Evolutionary conservation across 2,888 invertebrate species (phyloP).

Genomic region (Agrochola circellaris): DNA sequence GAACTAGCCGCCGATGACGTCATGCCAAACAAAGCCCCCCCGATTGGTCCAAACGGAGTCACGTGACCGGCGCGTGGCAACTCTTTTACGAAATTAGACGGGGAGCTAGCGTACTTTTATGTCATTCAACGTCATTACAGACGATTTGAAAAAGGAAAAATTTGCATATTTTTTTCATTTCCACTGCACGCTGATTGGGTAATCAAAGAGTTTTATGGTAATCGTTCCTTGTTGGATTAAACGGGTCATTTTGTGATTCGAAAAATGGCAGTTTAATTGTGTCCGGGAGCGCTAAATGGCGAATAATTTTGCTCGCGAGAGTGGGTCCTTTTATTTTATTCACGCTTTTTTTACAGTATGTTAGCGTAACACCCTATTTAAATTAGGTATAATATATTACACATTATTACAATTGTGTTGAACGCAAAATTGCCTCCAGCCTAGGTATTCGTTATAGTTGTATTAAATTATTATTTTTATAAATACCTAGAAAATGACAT

Average conservation of each 20-base stretch:
- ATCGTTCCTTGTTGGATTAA: slow-evolving; percentile 57
- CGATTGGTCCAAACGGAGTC: slow-evolving; percentile 65
- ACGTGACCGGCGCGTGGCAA: slow-evolving; percentile 66
- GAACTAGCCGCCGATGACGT: slow-evolving; percentile 65
- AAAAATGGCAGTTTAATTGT: slow-evolving; percentile 59
- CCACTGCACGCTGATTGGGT: slow-evolving; percentile 53
- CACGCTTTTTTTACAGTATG: slow-evolving; percentile 19
- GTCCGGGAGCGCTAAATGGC: slow-evolving; percentile 48
- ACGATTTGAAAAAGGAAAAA: slow-evolving; percentile 61
- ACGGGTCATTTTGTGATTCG: slow-evolving; percentile 52
- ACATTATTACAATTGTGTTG: not conserved
- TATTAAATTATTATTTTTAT: not conserved
- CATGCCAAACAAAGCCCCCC: slow-evolving; percentile 58
- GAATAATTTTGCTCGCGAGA: slow-evolving; percentile 35
- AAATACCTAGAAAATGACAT: too few relatives aligned
- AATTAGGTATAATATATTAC: not conserved
- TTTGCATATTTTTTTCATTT: slow-evolving; percentile 66
- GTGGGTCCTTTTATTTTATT: slow-evolving; percentile 36
- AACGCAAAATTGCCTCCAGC: not conserved
- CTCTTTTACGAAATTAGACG: slow-evolving; percentile 65
- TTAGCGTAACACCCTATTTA: not conserved
- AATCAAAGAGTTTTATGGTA: slow-evolving; percentile 64
- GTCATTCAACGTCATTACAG: slow-evolving; percentile 35
- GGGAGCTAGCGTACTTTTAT: slow-evolving; percentile 44
- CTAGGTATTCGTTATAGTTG: too few relatives aligned